Base-by-base conservation (phyloP, 2,113 vertebrate genomes). In the Amphilophus citrinellus region DNA sequence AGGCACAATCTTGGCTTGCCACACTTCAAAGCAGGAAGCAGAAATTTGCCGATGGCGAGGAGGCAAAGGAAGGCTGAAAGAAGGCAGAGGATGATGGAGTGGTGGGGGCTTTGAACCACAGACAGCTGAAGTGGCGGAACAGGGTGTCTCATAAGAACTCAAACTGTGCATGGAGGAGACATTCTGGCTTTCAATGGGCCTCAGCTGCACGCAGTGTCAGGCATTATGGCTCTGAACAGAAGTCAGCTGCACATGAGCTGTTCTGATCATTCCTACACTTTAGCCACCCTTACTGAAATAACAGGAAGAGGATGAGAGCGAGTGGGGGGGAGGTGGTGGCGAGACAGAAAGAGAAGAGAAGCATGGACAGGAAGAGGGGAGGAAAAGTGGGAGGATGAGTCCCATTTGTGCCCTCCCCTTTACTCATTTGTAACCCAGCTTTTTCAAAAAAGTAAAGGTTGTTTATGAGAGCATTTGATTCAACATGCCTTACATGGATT, bases 151-250 rank as follows among this genome's bases (percentile, higher is more conserved):
- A 61, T 80, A 79, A 75, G 79, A 79, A 84, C 61, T 42, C 47
- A 24, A 47, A 71, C 65, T 39, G 81, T 47, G 77, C 30, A 13
- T 5, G 66, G 59, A 87, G 85, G 65, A 86, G 82, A 30, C 30
- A 14, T 88, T 91, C 60, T 80, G 84, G 60, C 79, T 84, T 8
- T 94, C 88, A 91, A 92, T 85, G 80, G 63, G 75, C 7, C 86
- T 93, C 94, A 92, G 94, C 94, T 93, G 92, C 88, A 76, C 10
- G 20, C 80, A 73, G 76, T 20, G 6, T 63, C 81, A 22, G 89
- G 82, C 82, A 88, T 85, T 89, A 87, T 2, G 6, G 73, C 78
- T 66, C 22, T 91, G 91, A 92, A 91, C 77, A 77, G 88, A 79
- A 78, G 76, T 90, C 92, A 93, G 92, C 92, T 93, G 94, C 89